Conservation (phyloP, 2,113 vertebrate species). For the Hydrochoerus hydrochaeris region DNA sequence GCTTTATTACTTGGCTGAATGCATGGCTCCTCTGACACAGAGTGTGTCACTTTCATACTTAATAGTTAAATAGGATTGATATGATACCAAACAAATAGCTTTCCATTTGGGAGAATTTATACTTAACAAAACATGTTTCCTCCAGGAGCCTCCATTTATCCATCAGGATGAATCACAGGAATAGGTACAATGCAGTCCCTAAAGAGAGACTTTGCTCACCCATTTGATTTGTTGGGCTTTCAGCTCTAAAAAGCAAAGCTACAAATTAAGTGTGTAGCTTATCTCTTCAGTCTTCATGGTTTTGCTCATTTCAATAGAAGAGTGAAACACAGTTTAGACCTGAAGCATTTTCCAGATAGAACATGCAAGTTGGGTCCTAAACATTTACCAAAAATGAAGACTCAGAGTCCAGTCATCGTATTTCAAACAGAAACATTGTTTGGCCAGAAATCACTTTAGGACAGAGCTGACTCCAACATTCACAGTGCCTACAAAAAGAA, state of each 20-base stretch:
- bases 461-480: conserved; percentile 61
- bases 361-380: conserved; percentile 42
- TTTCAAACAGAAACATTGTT: conserved; percentile 75
- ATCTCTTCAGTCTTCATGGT: conserved; percentile 44
- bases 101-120: conserved; percentile 66
- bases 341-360: conserved; percentile 44
- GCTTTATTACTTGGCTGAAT: conserved; percentile 26
- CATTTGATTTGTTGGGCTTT: conserved; percentile 53
- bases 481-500: conserved; percentile 65
- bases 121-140: conserved; percentile 56
- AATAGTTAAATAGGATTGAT: conserved; percentile 72
- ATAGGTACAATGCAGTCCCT: conserved; percentile 16
- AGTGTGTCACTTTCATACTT: conserved; percentile 63
- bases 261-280: conserved; percentile 25
- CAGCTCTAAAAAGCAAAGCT: conserved; percentile 18
- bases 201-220: conserved; percentile 27
- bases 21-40: conserved; percentile 61
- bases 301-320: conserved; percentile 45
- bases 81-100: conserved; percentile 72
- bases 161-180: conserved; percentile 57
- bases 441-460: conserved; percentile 68
- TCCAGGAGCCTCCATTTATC: conserved; percentile 43
- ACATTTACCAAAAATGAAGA: conserved; percentile 54
- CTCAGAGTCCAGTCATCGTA: conserved; percentile 52
- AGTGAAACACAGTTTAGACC: conserved; percentile 31